phyloP scores from a whole-genome alignment of 2,888 invertebrate genomes.

The Stenolophus ochropezus region DNA sequence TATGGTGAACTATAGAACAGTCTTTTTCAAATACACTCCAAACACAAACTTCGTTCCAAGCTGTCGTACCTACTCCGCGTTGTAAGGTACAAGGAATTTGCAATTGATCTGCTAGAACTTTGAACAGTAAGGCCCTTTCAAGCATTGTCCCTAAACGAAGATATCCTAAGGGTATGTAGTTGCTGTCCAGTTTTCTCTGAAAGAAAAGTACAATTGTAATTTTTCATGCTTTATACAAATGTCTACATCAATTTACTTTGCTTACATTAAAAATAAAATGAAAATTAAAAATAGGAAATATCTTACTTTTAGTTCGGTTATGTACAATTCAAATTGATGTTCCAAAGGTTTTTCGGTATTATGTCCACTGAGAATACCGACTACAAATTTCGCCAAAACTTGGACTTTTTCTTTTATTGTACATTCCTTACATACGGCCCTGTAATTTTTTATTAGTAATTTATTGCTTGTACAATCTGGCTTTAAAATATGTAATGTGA shows the following conservation, averaged over 20 bases:
- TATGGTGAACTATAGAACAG: background rate
- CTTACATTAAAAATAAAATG: too few species aligned
- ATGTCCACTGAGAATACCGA: background rate
- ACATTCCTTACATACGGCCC: background rate
- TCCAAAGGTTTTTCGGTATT: background rate
- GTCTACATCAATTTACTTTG: too few species aligned
- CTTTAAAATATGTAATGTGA: too few species aligned
- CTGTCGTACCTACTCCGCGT: background rate
- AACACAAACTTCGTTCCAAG: conserved; percentile 29
- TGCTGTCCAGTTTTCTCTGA: conserved; percentile 62
- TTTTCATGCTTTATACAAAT: too few species aligned
- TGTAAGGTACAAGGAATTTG: conserved; percentile 29
- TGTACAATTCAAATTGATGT: background rate
- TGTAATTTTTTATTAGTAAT: too few species aligned
- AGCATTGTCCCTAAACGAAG: conserved; percentile 58
- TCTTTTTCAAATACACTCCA: background rate
- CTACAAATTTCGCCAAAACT: background rate
- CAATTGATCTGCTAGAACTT: conserved; percentile 61
- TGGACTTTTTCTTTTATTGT: background rate
- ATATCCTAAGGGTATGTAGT: conserved; percentile 61
- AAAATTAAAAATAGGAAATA: background rate
- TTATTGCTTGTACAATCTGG: too few species aligned
- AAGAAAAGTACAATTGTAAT: too few species aligned
- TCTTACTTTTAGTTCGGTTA: conserved; percentile 27
- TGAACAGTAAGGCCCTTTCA: conserved; percentile 65